Evolutionary conservation across 2,797 vertebrate genomes (phyloP).

Genomic region (Clarias pachynema): DNA sequence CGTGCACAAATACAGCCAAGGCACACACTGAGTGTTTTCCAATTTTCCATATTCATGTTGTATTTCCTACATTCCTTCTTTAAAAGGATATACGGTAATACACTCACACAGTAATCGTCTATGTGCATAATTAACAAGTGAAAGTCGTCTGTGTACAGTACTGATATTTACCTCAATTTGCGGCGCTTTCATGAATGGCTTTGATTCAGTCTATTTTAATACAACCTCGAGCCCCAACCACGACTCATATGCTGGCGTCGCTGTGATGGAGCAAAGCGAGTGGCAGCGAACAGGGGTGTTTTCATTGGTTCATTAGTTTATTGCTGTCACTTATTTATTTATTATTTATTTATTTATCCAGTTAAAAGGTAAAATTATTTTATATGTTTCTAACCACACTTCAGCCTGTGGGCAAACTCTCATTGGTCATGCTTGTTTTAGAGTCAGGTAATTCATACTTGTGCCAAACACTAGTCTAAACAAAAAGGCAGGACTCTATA

Average conservation of each 20-base stretch:
- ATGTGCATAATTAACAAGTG: constrained; percentile 66
- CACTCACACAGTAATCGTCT: constrained; percentile 72
- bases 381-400: not conserved
- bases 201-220: constrained; percentile 75
- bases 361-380: not conserved
- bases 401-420: not conserved
- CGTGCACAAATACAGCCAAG: not conserved
- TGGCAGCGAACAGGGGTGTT: not conserved
- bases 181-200: constrained; percentile 73
- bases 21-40: constrained; percentile 42
- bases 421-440: constrained; percentile 21
- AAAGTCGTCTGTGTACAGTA: constrained; percentile 67
- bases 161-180: constrained; percentile 71
- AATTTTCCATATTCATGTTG: constrained; percentile 56
- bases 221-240: constrained; percentile 57
- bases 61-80: constrained; percentile 53
- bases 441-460: constrained; percentile 26
- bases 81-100: constrained; percentile 68
- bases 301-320: not conserved
- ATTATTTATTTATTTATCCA: no score
- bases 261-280: constrained; percentile 45
- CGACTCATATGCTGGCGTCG: constrained; percentile 58
- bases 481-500: constrained; percentile 10
- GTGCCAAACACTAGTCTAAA: constrained; percentile 30
- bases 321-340: no score